Base-by-base conservation (phyloP, 2,888 invertebrate genomes). In the Mechanitis mazaeus region DNA sequence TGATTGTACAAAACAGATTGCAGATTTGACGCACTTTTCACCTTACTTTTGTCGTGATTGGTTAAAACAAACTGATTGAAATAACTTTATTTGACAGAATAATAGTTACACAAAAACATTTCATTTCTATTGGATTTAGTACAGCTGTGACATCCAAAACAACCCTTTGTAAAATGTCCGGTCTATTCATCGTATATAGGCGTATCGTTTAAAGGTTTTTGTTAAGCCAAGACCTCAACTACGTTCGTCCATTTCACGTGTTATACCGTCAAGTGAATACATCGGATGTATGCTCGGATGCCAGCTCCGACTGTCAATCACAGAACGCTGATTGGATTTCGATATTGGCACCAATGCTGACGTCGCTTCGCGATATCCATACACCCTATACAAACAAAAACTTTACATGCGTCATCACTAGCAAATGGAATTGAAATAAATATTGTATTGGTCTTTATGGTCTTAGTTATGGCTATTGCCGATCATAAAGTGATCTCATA, bases 261-360 rank as follows among this genome's bases (percentile, higher is more conserved):
- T 63, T 65, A 68, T 67, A 69, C 64, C 68, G 69, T 68, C 71
- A 69, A 70, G 71, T 73, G 74, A 72, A 74, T 71, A 72, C 66
- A 64, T 68, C 70, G 72, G 72, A 73, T 72, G 68, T 72, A 71
- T 70, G 73, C 72, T 71, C 70, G 72, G 71, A 67, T 71, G 71
- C 68, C 65, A 66, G 65, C 72, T 75, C 77, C 77, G 77, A 74
- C 79, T 81, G 85, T 85, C 84, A 83, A 83, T 85, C 85, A 83
- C 78, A 69, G 74, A 71, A 69, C 79, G 77, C 77, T 84, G 85
- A 85, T 87, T 86, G 85, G 83, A 83, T 85, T 86, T 77, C 78
- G 76, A 78, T 83, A 83, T 84, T 80, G 82, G 75, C 78, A 75
- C 76, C 77, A 76, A 74, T 74, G 71, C 70, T 75, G 76, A 76